Evolutionary conservation across 2,888 invertebrate genomes (phyloP).

Genomic region (Caenorhabditis zanzibari): DNA sequence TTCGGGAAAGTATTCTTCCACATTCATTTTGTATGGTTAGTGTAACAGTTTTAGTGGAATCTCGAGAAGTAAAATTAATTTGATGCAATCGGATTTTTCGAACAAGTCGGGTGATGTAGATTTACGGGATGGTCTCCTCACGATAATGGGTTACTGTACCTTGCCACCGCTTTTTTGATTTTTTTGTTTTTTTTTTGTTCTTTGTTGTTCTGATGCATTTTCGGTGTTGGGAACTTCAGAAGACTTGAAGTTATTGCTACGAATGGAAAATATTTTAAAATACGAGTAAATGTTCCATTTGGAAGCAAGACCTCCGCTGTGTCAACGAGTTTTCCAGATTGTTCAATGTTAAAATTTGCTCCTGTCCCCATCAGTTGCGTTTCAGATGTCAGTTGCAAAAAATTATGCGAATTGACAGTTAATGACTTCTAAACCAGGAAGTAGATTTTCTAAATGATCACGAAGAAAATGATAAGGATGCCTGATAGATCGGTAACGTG

Average conservation of each 20-base stretch:
- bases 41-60: constrained; percentile 4
- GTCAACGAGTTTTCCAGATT: not conserved
- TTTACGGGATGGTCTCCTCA: constrained; percentile 15
- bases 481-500: constrained; percentile 54
- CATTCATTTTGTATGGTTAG: constrained; percentile 35
- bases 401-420: constrained; percentile 40
- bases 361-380: not conserved
- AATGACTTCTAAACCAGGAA: constrained; percentile 35
- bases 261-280: too few relatives aligned
- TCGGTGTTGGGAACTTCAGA: not conserved
- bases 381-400: constrained; percentile 2
- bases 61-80: not conserved
- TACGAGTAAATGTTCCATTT: too few relatives aligned
- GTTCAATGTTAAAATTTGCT: not conserved
- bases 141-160: constrained; percentile 2
- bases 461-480: constrained; percentile 55
- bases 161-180: not conserved
- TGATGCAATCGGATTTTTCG: not conserved
- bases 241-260: too few relatives aligned
- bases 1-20: constrained; percentile 57
- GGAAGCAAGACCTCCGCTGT: not conserved
- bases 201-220: not conserved
- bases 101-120: too few relatives aligned
- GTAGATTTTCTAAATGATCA: constrained; percentile 44
- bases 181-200: not conserved